Evolutionary conservation across 2,797 vertebrate species (phyloP), one percentile per base, ranked within the genome.

Genomic region (Muraenolepis orangiensis): DNA sequence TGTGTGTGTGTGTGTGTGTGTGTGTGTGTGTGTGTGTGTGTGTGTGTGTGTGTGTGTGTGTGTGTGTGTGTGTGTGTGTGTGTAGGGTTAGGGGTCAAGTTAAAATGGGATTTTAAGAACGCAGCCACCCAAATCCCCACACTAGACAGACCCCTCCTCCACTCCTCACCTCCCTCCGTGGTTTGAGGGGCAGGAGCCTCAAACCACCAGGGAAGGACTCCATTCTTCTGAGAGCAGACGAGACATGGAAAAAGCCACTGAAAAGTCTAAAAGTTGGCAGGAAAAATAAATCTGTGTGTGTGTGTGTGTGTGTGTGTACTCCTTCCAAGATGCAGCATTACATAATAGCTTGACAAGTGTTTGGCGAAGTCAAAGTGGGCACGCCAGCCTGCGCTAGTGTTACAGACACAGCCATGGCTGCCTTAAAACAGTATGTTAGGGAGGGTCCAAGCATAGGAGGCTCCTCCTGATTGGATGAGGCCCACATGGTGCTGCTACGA

Each of bases 331-430:
- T 23, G 20, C 6, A 23, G 20, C 51, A 57, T 88, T 84, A 84
- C 76, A 73, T 82, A 86, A 87, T 68, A 42, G 76, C 31, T 69
- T 73, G 73, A 71, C 1, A 3, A 42, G 76, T 14, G 73, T 74
- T 66, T 74, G 30, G 66, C 8, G 10, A 1, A 72, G 69, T 28
- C 73, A 61, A 28, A 29, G 38, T 3, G 20, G 51, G 3, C 75
- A 74, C 2, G 34, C 42, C 75, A 70, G 28, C 51, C 51, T n/a
- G 51, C 51, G n/a, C 20, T n/a, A 57, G 51, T 57, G 57, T 31
- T 34, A 36, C 32, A 38, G 57, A 38, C 66, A 66, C 26, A 74
- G 1, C 10, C 69, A 78, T 30, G 38, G 69, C 74, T 1, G 6
- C 23, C 51, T 6, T 57, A 23, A 57, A 23, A 57, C 51, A 57